Evolutionary conservation across 2,797 vertebrate species (phyloP), one percentile per base, ranked within the genome.

Genomic region (Manis javanica): DNA sequence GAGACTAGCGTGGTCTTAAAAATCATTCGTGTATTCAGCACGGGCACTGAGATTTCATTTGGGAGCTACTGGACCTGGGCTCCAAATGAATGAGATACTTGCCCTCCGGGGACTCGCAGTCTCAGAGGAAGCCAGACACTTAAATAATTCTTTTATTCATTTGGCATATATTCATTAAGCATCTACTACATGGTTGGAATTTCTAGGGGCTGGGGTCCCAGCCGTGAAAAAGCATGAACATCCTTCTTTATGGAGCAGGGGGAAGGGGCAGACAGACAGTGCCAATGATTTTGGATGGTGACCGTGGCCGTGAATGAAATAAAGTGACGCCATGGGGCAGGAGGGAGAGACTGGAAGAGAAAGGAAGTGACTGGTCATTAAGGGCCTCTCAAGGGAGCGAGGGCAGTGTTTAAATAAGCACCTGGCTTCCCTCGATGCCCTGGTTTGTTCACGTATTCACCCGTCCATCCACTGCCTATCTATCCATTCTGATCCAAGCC

Each of bases 241-340:
- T 31, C 24, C 63, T 23, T 78, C 68, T 12, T 39, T 14, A 19
- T 0, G 7, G 63, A 0, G 10, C 23, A 2, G 9, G 10, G 2
- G 26, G 24, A 13, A 24, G 7, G 14, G 7, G 5, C 4, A 10
- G 37, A 29, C 2, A 34, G 16, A 63, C 59, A 46, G 21, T 7
- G 26, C n/a, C 4, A 23, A 18, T 19, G 1, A 9, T 5, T 16
- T 18, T 3, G 21, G 31, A 37, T 12, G 37, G 53, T 7, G 71
- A 12, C 14, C 4, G 69, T 8, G 19, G n/a, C 79, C 49, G 3
- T 0, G 26, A 10, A 3, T 13, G 34, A 61, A 31, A 26, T 4
- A n/a, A n/a, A 53, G 26, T 42, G n/a, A 24, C 18, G 46, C 42
- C 46, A 14, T 34, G 31, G 46, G 46, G 49, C 15, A 7, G 8